Evolutionary conservation across 2,113 vertebrate genomes (phyloP), one percentile per base, ranked within the genome.

Genomic region (Dolichotis patagonum): DNA sequence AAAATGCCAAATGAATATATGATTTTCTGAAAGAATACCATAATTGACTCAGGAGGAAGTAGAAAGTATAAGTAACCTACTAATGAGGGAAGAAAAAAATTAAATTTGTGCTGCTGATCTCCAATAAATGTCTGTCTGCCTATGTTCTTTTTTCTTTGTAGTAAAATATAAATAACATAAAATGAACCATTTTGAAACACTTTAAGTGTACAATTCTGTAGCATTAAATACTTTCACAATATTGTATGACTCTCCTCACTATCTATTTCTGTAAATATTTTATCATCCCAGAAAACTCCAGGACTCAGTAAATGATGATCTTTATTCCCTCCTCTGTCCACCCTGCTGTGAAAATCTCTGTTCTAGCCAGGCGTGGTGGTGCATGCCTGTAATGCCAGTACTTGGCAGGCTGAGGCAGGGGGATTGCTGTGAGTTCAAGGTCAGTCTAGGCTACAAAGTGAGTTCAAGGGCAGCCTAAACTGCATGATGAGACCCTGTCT

Each of bases 1-100:
- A 86, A 69, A 90, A 77, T 49, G 38, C 43, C 41, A 82, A 86
- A 90, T n/a, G 20, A 90, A 60, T 67, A 30, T 38, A 52, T 84
- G 84, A 75, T 83, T 95, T 97, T 83, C 73, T 90, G 58, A 86
- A 82, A 60, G 10, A 69, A 46, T 62, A 69, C 49, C 49, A 52
- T 49, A 92, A 43, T 69, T 86, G 19, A 85, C 14, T 67, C 80
- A 92, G 56, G 30, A 60, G 94, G 38, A 85, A 75, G 46, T 82
- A 38, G 56, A 91, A 73, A 85, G 12, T 52, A 73, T 62, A 52
- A 89, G 35, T 17, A 92, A 6, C 11, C 19, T 13, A 89, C 73
- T 92, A 60, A 58, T 1, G 22, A 62, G 56, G 32, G 65, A 52
- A 82, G 35, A 65, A 80, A 91, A 30, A 67, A 67, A 49, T 67